Evolutionary conservation across 2,888 invertebrate species (phyloP).

Genomic region (Pseudococcus jackbeardsleyi): DNA sequence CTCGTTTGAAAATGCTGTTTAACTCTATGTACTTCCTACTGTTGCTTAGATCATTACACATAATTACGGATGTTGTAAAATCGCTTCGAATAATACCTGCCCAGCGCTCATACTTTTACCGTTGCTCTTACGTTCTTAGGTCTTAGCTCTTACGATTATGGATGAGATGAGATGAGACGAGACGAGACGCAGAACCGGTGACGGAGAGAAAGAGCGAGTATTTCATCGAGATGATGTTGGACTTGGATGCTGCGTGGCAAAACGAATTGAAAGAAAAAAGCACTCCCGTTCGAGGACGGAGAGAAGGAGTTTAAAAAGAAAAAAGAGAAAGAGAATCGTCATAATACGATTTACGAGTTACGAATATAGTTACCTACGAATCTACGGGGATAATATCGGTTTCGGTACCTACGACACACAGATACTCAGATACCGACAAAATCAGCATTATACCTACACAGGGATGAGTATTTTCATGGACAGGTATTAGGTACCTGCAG

Average conservation of each 20-base stretch:
- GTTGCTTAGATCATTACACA: conserved; percentile 9
- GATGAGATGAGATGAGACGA: background rate
- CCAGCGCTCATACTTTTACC: background rate
- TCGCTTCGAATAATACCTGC: conserved; percentile 6
- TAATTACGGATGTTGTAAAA: conserved; percentile 18
- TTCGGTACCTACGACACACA: no score
- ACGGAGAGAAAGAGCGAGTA: background rate
- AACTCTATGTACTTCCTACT: conserved; percentile 9
- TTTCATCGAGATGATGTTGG: background rate
- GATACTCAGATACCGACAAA: no score
- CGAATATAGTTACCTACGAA: no score
- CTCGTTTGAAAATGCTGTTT: conserved; percentile 11
- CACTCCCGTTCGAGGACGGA: background rate
- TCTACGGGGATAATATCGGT: no score
- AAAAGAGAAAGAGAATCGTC: background rate
- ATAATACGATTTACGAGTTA: no score
- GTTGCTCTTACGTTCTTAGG: background rate
- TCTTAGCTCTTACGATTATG: background rate
- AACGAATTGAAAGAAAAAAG: background rate
- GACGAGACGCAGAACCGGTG: background rate
- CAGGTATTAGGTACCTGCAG: background rate
- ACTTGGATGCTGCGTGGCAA: background rate
- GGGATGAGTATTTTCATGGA: background rate
- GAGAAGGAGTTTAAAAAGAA: background rate
- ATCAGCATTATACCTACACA: background rate